phyloP scores from a whole-genome alignment of 2,888 invertebrate genomes.

The Calameuta idolon region DNA sequence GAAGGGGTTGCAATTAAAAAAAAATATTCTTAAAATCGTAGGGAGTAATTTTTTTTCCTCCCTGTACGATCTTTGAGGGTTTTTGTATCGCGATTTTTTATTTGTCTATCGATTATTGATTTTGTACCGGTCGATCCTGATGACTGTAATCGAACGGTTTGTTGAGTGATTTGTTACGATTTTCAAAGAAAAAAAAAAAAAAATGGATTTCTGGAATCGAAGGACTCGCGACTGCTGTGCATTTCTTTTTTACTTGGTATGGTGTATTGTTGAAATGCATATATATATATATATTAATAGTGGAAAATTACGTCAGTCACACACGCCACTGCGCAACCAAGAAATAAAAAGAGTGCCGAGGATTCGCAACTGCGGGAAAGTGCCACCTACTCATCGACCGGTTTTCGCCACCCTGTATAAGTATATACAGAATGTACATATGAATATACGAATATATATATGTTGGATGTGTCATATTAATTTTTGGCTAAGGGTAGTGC shows the following conservation, averaged over 20 bases:
- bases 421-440: slow-evolving; percentile 26
- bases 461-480: slow-evolving; percentile 8
- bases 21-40: not conserved
- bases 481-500: not conserved
- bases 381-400: not conserved
- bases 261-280: not conserved
- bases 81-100: not conserved
- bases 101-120: not conserved
- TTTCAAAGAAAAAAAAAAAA: not conserved
- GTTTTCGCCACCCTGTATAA: not conserved
- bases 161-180: not conserved
- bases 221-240: not conserved
- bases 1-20: not conserved
- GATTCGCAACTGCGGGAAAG: not conserved
- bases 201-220: not conserved
- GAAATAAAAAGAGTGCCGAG: not conserved
- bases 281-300: not conserved
- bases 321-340: slow-evolving; percentile 5
- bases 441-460: not conserved
- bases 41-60: not conserved
- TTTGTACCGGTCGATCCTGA: not conserved
- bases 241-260: not conserved
- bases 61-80: not conserved
- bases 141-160: not conserved
- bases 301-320: not conserved